Conservation (phyloP, 2,797 vertebrate species). For the Neosilurus hyrtlii region DNA sequence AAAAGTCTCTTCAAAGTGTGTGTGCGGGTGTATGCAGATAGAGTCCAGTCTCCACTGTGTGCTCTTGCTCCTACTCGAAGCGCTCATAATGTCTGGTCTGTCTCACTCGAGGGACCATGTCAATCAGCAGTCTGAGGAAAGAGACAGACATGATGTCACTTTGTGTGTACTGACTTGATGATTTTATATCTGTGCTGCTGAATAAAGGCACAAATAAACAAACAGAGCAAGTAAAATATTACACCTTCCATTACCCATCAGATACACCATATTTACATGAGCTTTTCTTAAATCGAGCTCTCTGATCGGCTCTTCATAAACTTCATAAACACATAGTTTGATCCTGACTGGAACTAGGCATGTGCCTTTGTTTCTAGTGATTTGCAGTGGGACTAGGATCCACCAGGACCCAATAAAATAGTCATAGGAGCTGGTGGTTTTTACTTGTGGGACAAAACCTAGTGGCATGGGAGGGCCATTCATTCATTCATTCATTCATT, state of each 20-base stretch:
- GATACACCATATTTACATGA: neutral
- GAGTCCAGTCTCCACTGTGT: conserved; percentile 12
- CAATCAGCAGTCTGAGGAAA: conserved; percentile 81
- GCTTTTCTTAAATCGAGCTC: too few relatives aligned
- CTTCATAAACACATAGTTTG: neutral
- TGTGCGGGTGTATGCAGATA: neutral
- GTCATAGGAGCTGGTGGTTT: too few relatives aligned
- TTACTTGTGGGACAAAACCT: neutral
- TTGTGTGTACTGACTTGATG: neutral
- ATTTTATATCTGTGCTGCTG: neutral
- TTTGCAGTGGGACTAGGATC: neutral
- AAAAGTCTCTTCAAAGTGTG: conserved; percentile 52
- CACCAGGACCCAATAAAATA: neutral
- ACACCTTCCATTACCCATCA: neutral
- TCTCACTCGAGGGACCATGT: conserved; percentile 87
- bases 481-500: conserved; percentile 2
- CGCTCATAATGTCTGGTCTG: conserved; percentile 94
- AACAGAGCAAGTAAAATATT: neutral
- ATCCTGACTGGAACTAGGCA: neutral
- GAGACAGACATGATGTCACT: neutral
- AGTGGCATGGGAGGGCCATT: too few relatives aligned
- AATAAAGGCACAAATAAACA: neutral
- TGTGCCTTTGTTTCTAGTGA: neutral
- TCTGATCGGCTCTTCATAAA: neutral
- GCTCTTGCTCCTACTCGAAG: conserved; percentile 80